Percentiles rank a stretch among this genome's conserved stretches.
These are phyloP conservation scores for Cephalopterus ornatus DNA, from an alignment of 2,113 vertebrate genomes.

Conservation along the genomic window DNA sequence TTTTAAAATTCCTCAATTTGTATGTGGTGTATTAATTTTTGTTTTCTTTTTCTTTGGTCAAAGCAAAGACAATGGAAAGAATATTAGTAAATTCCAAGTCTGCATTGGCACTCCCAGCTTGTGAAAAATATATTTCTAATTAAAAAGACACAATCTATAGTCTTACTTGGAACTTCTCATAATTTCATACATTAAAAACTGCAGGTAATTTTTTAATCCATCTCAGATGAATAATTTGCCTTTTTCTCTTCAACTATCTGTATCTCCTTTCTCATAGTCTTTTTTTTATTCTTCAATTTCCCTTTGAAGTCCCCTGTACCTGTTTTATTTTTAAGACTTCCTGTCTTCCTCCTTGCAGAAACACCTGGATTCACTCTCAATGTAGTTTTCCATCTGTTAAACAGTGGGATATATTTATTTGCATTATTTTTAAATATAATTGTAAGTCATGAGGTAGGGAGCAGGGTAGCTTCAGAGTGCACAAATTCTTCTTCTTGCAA, in stretches of 20 bases:
- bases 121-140: not conserved
- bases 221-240: not conserved
- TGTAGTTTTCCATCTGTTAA: not conserved
- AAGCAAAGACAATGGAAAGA: not conserved
- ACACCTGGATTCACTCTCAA: not conserved
- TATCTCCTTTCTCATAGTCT: not conserved
- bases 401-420: not conserved
- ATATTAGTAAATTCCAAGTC: not conserved
- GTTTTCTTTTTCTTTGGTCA: not conserved
- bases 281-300: not conserved
- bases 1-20: not conserved
- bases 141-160: not conserved
- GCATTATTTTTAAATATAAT: not conserved
- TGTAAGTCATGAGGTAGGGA: not conserved
- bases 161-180: not conserved
- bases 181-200: not conserved
- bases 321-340: not conserved
- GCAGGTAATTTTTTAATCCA: not conserved
- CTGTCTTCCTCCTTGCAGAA: not conserved
- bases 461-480: not conserved
- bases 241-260: not conserved
- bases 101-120: not conserved
- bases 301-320: not conserved
- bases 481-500: not conserved
- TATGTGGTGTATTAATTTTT: not conserved